Base-by-base conservation (phyloP, 2,797 vertebrate species). In the Rousettus madagascariensis region DNA sequence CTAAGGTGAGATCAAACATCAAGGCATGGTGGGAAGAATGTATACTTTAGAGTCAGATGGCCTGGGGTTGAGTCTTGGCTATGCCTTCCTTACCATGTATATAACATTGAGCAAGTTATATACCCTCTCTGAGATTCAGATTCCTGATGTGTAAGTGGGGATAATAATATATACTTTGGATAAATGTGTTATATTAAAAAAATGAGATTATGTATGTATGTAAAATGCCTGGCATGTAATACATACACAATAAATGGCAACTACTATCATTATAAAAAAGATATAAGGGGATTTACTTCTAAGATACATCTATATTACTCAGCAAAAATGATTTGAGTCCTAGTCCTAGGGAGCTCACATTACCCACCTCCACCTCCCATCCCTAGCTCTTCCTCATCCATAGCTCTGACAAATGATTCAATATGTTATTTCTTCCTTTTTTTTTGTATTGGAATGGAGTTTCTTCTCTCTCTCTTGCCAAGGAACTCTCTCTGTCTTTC, bases 371-470 rank as follows among this genome's bases (percentile, higher is more conserved):
- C 3, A 33, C 24, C 38, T 5, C 10, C 9, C 13, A 0, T n/a
- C 19, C 7, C 19, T n/a, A 43, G 20, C 6, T 80, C 33, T 87
- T 26, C 33, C 20, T 69, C 53, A n/a, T 46, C 30, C 36, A 77
- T 15, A 86, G 26, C 43, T 91, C 86, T 79, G 13, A 95, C 78
- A 24, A 75, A 46, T 85, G 24, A 90, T 16, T 49, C 8, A 49
- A 12, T 20, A 51, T 72, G 19, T 65, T 72, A 36, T 72, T 87
- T 68, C 15, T 5, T 84, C 53, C 24, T 82, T 51, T 38, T 38
- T 33, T 53, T 95, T 74, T 87, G 22, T 12, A 53, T 91, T 91
- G 78, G 8, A 65, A 9, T 41, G 10, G 20, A 5, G 10, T 55
- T 93, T 63, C 69, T 59, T 55, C 12, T 78, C 20, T 86, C 16